These are phyloP conservation scores for Antrozous pallidus DNA, from an alignment of 2,797 vertebrate species.

Conservation along the genomic window DNA sequence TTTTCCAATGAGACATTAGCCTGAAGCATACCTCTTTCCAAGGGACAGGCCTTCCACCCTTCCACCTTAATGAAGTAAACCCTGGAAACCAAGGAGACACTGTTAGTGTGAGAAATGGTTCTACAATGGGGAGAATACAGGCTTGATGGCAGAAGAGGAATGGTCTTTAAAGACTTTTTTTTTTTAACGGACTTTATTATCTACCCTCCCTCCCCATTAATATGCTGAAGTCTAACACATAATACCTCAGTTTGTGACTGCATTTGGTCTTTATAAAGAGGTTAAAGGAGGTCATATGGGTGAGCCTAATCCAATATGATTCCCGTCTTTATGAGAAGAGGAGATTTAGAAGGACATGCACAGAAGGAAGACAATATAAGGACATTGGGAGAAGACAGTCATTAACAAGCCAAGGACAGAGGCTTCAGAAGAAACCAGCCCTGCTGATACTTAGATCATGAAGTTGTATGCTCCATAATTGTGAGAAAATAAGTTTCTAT, in stretches of 20 bases:
- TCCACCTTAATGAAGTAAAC: not conserved
- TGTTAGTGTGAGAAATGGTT: not conserved
- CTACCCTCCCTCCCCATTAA: not conserved
- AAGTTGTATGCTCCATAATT: not conserved
- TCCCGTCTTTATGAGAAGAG: not conserved
- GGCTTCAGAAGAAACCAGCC: not conserved
- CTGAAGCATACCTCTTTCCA: not conserved
- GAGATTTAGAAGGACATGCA: not conserved
- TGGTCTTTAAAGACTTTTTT: not conserved
- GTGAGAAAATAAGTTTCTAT: not conserved
- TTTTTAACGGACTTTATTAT: not conserved
- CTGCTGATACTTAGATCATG: not conserved
- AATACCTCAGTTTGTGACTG: not conserved
- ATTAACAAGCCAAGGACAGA: not conserved
- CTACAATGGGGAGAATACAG: not conserved
- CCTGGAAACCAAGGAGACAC: not conserved
- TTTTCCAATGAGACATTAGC: not conserved
- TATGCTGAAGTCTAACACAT: not conserved
- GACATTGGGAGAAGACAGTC: not conserved
- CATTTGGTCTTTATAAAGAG: not conserved
- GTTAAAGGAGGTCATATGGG: not conserved
- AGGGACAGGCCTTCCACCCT: not conserved
- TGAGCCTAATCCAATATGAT: not conserved
- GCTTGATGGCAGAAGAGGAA: not conserved
- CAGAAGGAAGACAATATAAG: not conserved